phyloP scores from a whole-genome alignment of 2,888 invertebrate species.

The Cyaniris semiargus region DNA sequence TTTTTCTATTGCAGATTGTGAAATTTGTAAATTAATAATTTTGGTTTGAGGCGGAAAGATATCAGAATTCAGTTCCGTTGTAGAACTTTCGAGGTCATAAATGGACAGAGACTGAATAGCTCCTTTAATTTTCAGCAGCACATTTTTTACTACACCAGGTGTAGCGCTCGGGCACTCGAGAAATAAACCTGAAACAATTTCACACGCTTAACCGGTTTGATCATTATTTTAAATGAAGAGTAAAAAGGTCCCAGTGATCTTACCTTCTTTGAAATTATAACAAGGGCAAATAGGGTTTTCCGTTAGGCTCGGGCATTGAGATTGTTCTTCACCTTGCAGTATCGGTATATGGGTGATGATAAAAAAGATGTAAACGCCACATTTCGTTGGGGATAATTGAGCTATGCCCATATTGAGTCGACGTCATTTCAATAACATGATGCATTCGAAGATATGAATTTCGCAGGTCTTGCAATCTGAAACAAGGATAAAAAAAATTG shows the following conservation, averaged over 20 bases:
- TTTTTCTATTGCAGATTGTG: slow-evolving; percentile 86
- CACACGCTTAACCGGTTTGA: slow-evolving; percentile 31
- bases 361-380: slow-evolving; percentile 79
- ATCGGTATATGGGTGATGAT: slow-evolving; percentile 72
- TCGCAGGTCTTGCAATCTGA: slow-evolving; percentile 40
- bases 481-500: slow-evolving; percentile 36
- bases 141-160: slow-evolving; percentile 85
- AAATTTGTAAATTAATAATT: slow-evolving; percentile 88
- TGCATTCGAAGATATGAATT: slow-evolving; percentile 57
- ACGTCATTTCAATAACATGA: slow-evolving; percentile 75
- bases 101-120: slow-evolving; percentile 91
- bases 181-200: slow-evolving; percentile 83
- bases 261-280: slow-evolving; percentile 94
- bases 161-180: slow-evolving; percentile 93
- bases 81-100: slow-evolving; percentile 91
- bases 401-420: slow-evolving; percentile 64
- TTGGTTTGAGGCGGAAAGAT: slow-evolving; percentile 86
- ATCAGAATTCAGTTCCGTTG: slow-evolving; percentile 86
- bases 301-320: slow-evolving; percentile 86
- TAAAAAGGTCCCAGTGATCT: slow-evolving; percentile 37
- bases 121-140: slow-evolving; percentile 85
- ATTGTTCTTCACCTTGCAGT: slow-evolving; percentile 78
- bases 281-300: slow-evolving; percentile 93
- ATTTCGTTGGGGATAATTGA: slow-evolving; percentile 66
- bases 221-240: slow-evolving; percentile 39